Evolutionary conservation across 1,140 invertebrate genomes (phyloP).

Genomic region (Drosophila parvula): DNA sequence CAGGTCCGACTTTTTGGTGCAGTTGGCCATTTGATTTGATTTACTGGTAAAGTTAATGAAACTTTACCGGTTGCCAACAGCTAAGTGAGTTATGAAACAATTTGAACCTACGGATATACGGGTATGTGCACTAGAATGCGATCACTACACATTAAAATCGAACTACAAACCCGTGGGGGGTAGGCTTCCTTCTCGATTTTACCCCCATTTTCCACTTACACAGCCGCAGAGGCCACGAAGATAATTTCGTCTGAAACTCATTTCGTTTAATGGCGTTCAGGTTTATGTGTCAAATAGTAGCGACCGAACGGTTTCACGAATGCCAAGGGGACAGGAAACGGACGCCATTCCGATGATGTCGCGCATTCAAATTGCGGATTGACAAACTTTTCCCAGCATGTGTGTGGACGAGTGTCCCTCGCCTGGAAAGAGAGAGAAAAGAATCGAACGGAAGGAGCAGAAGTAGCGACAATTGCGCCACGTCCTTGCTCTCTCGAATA

Average conservation of each 20-base stretch:
- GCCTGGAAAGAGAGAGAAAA: constrained; percentile 5
- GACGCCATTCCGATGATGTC: constrained; percentile 65
- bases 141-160: constrained; percentile 72
- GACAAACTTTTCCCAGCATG: constrained; percentile 66
- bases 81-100: constrained; percentile 78
- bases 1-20: constrained; percentile 24
- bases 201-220: constrained; percentile 8
- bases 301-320: constrained; percentile 33
- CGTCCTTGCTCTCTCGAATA: constrained; percentile 21
- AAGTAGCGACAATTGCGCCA: constrained; percentile 3
- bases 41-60: constrained; percentile 75
- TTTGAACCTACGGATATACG: constrained; percentile 23
- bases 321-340: constrained; percentile 50
- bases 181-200: constrained; percentile 12
- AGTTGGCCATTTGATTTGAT: constrained; percentile 75
- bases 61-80: constrained; percentile 60
- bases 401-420: constrained; percentile 8
- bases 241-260: constrained; percentile 81
- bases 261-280: constrained; percentile 79
- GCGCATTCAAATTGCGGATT: constrained; percentile 80
- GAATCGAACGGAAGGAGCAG: constrained; percentile 13
- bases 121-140: constrained; percentile 37
- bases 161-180: constrained; percentile 34
- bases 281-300: constrained; percentile 73
- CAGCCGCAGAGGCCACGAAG: constrained; percentile 27